Conservation (phyloP, 2,888 invertebrate genomes). For the Linyphia triangularis region DNA sequence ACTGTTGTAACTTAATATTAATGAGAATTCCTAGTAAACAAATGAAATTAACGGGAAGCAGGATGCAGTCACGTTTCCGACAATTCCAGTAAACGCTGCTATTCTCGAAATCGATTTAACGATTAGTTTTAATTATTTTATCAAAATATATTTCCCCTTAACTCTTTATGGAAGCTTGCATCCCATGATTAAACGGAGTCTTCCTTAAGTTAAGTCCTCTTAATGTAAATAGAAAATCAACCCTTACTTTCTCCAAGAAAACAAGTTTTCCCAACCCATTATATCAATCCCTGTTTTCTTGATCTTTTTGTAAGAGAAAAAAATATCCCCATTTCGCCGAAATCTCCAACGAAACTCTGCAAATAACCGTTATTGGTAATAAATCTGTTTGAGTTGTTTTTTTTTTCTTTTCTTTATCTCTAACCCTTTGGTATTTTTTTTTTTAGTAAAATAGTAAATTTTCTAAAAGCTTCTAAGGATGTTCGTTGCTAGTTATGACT, state of each 20-base stretch:
- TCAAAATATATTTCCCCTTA: not conserved
- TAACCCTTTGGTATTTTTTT: too few relatives aligned
- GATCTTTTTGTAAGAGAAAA: too few relatives aligned
- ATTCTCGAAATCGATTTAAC: not conserved
- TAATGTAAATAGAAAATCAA: slow-evolving; percentile 2
- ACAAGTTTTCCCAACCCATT: not conserved
- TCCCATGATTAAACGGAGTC: not conserved
- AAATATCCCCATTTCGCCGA: not conserved
- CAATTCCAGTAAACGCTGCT: not conserved
- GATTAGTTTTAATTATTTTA: not conserved
- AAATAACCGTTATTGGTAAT: not conserved
- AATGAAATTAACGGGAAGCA: too few relatives aligned
- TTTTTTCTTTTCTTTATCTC: too few relatives aligned
- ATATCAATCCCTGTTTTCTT: too few relatives aligned
- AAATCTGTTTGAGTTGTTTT: not conserved
- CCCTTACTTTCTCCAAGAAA: not conserved
- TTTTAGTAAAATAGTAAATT: too few relatives aligned
- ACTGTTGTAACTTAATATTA: too few relatives aligned
- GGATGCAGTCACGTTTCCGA: too few relatives aligned
- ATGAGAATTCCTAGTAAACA: too few relatives aligned
- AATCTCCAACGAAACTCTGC: not conserved
- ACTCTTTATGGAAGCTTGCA: not conserved
- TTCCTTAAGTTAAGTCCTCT: not conserved
- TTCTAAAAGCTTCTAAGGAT: too few relatives aligned
- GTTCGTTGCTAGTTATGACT: too few relatives aligned